These are phyloP conservation scores for Drosophila pseudoananassae DNA, from an alignment of 1,140 invertebrate genomes.

Conservation along the genomic window DNA sequence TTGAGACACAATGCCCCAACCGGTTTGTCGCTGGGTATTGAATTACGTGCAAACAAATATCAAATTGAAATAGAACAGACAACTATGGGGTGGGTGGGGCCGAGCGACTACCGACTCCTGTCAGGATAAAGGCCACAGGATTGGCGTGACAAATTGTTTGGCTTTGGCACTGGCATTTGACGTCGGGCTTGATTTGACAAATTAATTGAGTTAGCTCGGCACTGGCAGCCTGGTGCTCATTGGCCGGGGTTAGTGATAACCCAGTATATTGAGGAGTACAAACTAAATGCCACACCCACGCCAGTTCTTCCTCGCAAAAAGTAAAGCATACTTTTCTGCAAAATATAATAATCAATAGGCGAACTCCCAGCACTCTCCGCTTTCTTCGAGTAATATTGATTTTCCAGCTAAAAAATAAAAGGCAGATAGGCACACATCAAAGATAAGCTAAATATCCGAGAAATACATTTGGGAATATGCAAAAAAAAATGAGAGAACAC, in stretches of 20 bases:
- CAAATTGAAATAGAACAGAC: slow-evolving; percentile 55
- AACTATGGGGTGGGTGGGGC: not conserved
- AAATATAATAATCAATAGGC: slow-evolving; percentile 35
- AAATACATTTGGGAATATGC: slow-evolving; percentile 76
- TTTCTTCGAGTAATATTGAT: slow-evolving; percentile 28
- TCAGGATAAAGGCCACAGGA: slow-evolving; percentile 31
- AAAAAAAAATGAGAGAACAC: slow-evolving; percentile 32
- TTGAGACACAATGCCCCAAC: slow-evolving; percentile 68
- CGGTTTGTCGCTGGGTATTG: slow-evolving; percentile 48
- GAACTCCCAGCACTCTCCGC: not conserved
- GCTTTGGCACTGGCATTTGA: slow-evolving; percentile 65
- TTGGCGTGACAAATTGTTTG: slow-evolving; percentile 72
- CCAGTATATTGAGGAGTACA: slow-evolving; percentile 9
- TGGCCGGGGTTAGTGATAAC: slow-evolving; percentile 19
- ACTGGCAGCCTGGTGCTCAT: not conserved
- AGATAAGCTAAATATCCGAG: slow-evolving; percentile 31
- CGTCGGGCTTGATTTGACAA: slow-evolving; percentile 74
- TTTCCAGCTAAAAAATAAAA: slow-evolving; percentile 14
- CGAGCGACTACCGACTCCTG: not conserved
- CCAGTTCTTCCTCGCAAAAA: not conserved
- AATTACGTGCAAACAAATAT: slow-evolving; percentile 74
- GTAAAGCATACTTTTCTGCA: slow-evolving; percentile 35
- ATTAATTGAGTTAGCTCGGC: slow-evolving; percentile 65
- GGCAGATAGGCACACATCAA: slow-evolving; percentile 35
- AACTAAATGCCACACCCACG: slow-evolving; percentile 6